These are phyloP conservation scores for Cynocephalus volans DNA, from an alignment of 2,113 vertebrate species.

Conservation along the genomic window DNA sequence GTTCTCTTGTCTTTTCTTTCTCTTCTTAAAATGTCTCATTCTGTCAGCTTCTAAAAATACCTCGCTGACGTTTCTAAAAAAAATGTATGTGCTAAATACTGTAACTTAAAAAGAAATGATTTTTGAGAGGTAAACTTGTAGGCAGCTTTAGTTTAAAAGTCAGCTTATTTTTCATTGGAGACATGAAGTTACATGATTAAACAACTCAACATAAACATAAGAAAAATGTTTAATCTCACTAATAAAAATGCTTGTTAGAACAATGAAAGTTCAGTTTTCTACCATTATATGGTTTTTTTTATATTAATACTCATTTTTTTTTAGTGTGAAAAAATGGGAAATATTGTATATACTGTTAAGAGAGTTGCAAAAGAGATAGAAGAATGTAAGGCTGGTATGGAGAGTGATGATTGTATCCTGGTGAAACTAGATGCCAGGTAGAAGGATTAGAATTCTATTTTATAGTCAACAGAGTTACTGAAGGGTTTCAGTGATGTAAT, in stretches of 20 bases:
- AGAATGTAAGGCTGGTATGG: background rate
- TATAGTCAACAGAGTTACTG: background rate
- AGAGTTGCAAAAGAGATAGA: background rate
- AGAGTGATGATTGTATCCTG: background rate
- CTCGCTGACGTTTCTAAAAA: background rate
- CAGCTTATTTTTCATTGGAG: background rate
- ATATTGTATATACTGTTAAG: background rate
- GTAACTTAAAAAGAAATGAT: constrained; percentile 12
- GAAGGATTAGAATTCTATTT: background rate
- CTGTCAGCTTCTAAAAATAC: background rate
- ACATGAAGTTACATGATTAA: background rate
- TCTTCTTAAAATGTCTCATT: background rate
- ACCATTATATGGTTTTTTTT: background rate
- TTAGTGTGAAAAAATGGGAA: background rate
- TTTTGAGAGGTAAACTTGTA: background rate
- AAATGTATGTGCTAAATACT: background rate
- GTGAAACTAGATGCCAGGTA: background rate
- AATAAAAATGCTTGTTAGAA: background rate
- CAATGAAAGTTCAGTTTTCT: background rate
- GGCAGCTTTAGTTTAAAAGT: background rate
- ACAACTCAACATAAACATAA: background rate
- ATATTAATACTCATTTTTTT: background rate
- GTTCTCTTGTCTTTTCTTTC: background rate
- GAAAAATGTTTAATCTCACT: background rate
- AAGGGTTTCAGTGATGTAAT: background rate